phyloP scores from a whole-genome alignment of 2,797 vertebrate species.

The Sebastes reedi region DNA sequence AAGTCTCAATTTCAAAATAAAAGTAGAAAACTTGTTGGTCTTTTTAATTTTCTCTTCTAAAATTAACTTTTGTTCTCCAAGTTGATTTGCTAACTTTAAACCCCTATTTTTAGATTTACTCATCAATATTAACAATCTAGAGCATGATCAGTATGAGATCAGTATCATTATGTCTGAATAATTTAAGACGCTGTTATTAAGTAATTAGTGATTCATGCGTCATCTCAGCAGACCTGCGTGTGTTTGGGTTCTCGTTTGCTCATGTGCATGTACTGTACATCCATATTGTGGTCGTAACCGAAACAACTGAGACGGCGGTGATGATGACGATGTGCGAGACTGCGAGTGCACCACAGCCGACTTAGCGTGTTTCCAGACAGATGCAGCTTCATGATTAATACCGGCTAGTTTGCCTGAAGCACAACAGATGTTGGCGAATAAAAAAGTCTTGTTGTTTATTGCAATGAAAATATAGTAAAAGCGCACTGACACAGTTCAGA shows the following conservation, averaged over 20 bases:
- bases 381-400: constrained; percentile 26
- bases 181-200: neutral
- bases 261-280: neutral
- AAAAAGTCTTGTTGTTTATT: neutral
- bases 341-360: neutral
- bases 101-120: neutral
- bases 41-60: neutral
- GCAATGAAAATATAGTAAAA: neutral
- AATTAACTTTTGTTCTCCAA: neutral
- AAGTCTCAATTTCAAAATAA: neutral
- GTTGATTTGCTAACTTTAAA: neutral
- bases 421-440: neutral
- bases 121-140: neutral
- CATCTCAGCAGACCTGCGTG: neutral
- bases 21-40: neutral
- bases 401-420: neutral
- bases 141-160: neutral
- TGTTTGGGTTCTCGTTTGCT: neutral
- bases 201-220: neutral
- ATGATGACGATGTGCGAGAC: neutral
- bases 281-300: neutral
- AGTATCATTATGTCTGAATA: neutral
- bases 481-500: neutral
- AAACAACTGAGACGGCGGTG: neutral
- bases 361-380: neutral